These are phyloP conservation scores for Passer montanus DNA, from an alignment of 2,113 vertebrate genomes.

Conservation along the genomic window DNA sequence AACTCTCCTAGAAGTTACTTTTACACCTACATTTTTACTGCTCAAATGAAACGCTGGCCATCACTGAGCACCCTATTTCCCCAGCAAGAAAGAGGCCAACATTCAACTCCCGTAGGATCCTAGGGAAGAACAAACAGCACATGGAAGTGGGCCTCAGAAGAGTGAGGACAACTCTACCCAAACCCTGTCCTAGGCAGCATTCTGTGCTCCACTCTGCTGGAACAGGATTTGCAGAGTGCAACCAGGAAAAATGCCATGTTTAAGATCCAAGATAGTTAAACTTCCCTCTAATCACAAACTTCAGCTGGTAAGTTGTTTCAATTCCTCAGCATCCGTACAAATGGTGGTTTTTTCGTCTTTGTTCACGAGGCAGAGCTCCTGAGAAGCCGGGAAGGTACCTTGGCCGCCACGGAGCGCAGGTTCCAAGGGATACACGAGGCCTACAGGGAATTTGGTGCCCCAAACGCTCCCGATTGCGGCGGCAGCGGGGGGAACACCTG, in stretches of 20 bases:
- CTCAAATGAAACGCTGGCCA: not conserved
- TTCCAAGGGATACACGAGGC: conserved; percentile 30
- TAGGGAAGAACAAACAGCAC: not conserved
- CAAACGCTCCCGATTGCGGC: not conserved
- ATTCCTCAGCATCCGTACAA: not conserved
- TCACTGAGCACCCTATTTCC: not conserved
- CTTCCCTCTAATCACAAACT: not conserved
- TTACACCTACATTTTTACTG: not conserved
- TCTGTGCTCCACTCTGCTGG: not conserved
- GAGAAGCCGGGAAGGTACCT: not conserved
- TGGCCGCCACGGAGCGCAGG: not conserved
- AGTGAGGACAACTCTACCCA: not conserved
- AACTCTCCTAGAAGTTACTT: not conserved
- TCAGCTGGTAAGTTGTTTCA: not conserved
- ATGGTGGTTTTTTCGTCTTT: not conserved
- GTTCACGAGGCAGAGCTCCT: not conserved
- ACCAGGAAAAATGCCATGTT: not conserved
- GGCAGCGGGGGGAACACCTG: not conserved
- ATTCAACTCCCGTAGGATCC: not conserved
- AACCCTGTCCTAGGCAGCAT: not conserved
- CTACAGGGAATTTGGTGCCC: not conserved
- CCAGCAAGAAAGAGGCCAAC: not conserved
- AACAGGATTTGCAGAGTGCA: not conserved
- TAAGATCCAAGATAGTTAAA: not conserved
- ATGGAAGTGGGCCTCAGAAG: not conserved